A percentile compares a stretch with the other conserved stretches of the same genome.
Conservation (phyloP, 2,888 invertebrate genomes). For the Xanthorhoe designata region DNA sequence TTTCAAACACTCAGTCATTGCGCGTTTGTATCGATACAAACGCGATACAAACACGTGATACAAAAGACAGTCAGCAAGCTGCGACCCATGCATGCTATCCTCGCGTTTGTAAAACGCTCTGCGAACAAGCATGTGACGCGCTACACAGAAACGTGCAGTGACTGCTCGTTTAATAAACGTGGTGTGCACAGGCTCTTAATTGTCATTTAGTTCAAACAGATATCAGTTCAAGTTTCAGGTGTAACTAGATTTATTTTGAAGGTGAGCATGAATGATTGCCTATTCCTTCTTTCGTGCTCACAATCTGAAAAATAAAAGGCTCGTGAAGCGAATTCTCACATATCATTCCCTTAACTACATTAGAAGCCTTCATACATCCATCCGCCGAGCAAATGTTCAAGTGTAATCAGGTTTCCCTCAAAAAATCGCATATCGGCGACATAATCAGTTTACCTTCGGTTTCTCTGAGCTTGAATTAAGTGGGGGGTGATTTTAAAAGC, state of each 20-base stretch:
- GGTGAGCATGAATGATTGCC: background rate
- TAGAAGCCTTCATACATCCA: slow-evolving; percentile 32
- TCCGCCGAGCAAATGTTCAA: slow-evolving; percentile 50
- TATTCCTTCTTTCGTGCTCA: background rate
- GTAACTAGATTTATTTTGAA: background rate
- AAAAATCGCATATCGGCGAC: slow-evolving; percentile 78
- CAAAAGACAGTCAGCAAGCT: too few species aligned
- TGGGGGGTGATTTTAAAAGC: slow-evolving; percentile 82
- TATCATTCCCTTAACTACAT: slow-evolving; percentile 24
- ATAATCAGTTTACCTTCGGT: slow-evolving; percentile 82
- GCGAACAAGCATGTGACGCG: too few species aligned
- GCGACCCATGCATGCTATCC: too few species aligned
- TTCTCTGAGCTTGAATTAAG: slow-evolving; percentile 78
- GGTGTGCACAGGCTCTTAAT: too few species aligned
- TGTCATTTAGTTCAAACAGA: too few species aligned
- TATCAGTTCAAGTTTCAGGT: too few species aligned
- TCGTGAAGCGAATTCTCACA: slow-evolving; percentile 19
- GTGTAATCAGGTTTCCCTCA: slow-evolving; percentile 59
- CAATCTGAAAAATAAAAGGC: background rate
- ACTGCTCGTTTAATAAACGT: too few species aligned
- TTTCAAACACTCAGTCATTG: too few species aligned
- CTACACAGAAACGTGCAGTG: too few species aligned
- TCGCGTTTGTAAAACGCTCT: too few species aligned
- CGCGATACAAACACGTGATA: too few species aligned
- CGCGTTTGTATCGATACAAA: too few species aligned